phyloP scores from a whole-genome alignment of 64 coral and sea anemone species.

The Stylophora pistillata region DNA sequence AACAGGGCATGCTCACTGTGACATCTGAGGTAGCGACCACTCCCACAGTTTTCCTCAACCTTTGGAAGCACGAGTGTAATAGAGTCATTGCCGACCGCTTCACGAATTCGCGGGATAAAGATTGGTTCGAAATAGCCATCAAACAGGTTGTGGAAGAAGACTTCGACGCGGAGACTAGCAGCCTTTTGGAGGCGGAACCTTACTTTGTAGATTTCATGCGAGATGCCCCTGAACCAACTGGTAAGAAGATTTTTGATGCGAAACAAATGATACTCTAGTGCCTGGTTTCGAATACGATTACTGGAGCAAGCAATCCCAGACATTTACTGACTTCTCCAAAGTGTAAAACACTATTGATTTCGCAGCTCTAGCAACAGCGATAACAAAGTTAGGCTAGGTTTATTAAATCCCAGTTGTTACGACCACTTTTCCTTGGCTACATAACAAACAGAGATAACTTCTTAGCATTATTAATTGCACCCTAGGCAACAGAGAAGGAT shows the following conservation, averaged over 20 bases:
- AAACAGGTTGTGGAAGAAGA: conserved; percentile 78
- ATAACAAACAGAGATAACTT: background rate
- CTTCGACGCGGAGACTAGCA: conserved; percentile 65
- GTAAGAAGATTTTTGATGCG: conserved; percentile 22
- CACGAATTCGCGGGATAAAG: conserved; percentile 84
- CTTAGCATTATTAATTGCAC: background rate
- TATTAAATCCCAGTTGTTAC: too few relatives aligned
- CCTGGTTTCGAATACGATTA: too few relatives aligned
- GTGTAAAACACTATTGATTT: too few relatives aligned
- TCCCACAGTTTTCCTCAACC: conserved; percentile 50
- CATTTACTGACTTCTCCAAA: too few relatives aligned
- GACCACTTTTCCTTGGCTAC: too few relatives aligned
- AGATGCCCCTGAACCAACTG: conserved; percentile 94
- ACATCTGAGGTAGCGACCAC: conserved; percentile 82
- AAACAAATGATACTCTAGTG: too few relatives aligned
- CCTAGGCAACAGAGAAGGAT: background rate
- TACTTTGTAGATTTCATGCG: conserved; percentile 98
- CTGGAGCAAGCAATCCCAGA: too few relatives aligned
- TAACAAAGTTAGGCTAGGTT: too few relatives aligned
- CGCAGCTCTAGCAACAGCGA: too few relatives aligned
- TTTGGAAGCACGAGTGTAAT: conserved; percentile 95
- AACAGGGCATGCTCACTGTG: conserved; percentile 81
- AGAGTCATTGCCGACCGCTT: conserved; percentile 95
- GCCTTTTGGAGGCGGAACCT: conserved; percentile 49
- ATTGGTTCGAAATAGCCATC: conserved; percentile 92